Percentiles rank a stretch among this genome's conserved stretches.
These are phyloP conservation scores for Cottoperca gobio DNA, from an alignment of 2,797 vertebrate genomes.

Conservation along the genomic window DNA sequence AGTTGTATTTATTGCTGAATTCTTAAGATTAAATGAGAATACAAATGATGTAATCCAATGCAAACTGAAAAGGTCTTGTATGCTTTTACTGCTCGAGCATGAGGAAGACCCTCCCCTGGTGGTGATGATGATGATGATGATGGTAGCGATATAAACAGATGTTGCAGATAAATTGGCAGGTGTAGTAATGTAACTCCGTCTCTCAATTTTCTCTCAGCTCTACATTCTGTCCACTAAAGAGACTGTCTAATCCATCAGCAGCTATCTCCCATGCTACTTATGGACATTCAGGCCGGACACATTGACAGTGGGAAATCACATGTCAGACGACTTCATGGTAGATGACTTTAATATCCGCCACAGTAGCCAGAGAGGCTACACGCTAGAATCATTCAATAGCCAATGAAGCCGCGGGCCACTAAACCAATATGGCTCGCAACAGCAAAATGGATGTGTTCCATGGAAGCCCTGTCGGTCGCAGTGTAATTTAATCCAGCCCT, in stretches of 20 bases:
- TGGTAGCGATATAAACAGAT: constrained; percentile 25
- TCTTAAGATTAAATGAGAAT: constrained; percentile 10
- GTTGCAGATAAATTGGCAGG: constrained; percentile 37
- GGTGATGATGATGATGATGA: constrained; percentile 28
- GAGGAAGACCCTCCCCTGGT: constrained; percentile 2
- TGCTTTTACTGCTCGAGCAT: neutral
- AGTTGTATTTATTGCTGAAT: constrained; percentile 15
- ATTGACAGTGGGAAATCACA: constrained; percentile 76
- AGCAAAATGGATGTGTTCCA: constrained; percentile 80
- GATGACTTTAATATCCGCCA: constrained; percentile 85
- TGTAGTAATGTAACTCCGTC: constrained; percentile 29
- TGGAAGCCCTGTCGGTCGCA: constrained; percentile 77
- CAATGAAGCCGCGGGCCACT: constrained; percentile 80
- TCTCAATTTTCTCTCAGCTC: constrained; percentile 27
- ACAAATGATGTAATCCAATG: constrained; percentile 22
- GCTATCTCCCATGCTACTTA: constrained; percentile 55
- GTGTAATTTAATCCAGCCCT: constrained; percentile 83
- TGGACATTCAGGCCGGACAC: constrained; percentile 68
- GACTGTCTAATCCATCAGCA: constrained; percentile 73
- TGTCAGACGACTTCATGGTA: constrained; percentile 79
- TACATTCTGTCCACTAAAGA: constrained; percentile 51
- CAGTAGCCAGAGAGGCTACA: constrained; percentile 75
- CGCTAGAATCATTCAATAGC: constrained; percentile 80
- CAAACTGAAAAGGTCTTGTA: constrained; percentile 9
- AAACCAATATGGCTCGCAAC: constrained; percentile 78